Conservation (phyloP, 2,888 invertebrate species). For the Anagyrus pseudococci region DNA sequence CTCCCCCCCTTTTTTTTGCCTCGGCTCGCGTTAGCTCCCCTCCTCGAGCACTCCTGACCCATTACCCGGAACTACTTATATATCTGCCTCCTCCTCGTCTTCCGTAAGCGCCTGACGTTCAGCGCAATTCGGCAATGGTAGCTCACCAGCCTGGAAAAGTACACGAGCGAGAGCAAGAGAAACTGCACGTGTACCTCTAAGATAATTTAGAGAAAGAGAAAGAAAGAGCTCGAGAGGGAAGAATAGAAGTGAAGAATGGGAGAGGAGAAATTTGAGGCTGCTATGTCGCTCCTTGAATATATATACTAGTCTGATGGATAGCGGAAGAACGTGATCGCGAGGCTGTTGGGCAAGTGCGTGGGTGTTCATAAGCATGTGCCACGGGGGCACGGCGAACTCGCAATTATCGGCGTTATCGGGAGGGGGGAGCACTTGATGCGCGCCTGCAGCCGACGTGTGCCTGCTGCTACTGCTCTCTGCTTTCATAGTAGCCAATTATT, state of each 20-base stretch:
- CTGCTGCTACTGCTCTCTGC: background rate
- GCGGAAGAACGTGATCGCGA: background rate
- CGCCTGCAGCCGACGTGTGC: background rate
- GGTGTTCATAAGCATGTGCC: too few species aligned
- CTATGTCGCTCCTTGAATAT: background rate
- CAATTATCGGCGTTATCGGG: slow-evolving; percentile 12
- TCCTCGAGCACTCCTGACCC: background rate
- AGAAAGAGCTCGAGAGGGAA: too few species aligned
- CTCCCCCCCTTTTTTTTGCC: too few species aligned
- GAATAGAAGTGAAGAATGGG: background rate
- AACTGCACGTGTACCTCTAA: background rate
- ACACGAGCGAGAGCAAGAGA: background rate
- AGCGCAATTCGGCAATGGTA: too few species aligned
- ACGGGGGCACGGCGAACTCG: background rate
- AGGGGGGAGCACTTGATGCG: background rate
- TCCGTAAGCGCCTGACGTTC: background rate
- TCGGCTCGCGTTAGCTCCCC: too few species aligned
- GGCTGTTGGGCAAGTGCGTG: background rate
- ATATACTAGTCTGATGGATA: background rate
- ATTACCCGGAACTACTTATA: background rate
- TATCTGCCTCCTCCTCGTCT: background rate
- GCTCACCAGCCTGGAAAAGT: background rate
- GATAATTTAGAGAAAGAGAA: background rate
- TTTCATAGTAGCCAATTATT: background rate
- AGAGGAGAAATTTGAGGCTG: slow-evolving; percentile 10